Evolutionary conservation across 2,113 vertebrate genomes (phyloP).

Genomic region (Elephantulus edwardii): DNA sequence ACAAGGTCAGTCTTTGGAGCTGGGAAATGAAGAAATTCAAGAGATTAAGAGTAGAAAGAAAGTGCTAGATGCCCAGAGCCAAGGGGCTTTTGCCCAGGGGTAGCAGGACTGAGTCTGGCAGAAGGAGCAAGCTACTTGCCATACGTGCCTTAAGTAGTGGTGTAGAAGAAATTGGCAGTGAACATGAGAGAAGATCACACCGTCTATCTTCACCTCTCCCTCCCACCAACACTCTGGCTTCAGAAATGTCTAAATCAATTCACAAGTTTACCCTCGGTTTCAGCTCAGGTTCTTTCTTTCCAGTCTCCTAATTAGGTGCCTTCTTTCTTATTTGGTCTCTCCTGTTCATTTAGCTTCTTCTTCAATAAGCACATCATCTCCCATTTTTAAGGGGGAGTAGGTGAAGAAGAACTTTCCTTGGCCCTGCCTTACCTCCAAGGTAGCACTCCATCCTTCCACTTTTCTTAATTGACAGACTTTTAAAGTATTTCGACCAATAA

Average conservation of each 20-base stretch:
- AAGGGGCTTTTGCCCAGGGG: not conserved
- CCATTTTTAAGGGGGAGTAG: not conserved
- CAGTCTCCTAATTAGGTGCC: not conserved
- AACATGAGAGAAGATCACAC: not conserved
- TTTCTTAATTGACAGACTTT: not conserved
- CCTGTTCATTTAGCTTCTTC: not conserved
- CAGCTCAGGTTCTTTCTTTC: not conserved
- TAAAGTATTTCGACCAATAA: not conserved
- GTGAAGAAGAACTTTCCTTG: not conserved
- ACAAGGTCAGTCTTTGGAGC: not conserved
- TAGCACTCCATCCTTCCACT: not conserved
- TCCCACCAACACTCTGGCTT: not conserved
- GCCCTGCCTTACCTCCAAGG: not conserved
- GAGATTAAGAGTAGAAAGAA: not conserved
- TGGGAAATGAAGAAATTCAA: not conserved
- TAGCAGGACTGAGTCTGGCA: not conserved
- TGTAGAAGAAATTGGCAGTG: slow-evolving; percentile 19
- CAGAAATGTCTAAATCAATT: not conserved
- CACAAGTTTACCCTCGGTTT: not conserved
- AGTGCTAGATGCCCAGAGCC: not conserved
- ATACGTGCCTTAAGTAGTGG: not conserved
- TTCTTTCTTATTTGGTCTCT: not conserved
- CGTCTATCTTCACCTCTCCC: slow-evolving; percentile 5
- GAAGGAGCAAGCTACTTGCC: not conserved
- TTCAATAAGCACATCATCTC: not conserved